Evolutionary conservation across 2,888 invertebrate species (phyloP).

Genomic region (Melipona bicolor): DNA sequence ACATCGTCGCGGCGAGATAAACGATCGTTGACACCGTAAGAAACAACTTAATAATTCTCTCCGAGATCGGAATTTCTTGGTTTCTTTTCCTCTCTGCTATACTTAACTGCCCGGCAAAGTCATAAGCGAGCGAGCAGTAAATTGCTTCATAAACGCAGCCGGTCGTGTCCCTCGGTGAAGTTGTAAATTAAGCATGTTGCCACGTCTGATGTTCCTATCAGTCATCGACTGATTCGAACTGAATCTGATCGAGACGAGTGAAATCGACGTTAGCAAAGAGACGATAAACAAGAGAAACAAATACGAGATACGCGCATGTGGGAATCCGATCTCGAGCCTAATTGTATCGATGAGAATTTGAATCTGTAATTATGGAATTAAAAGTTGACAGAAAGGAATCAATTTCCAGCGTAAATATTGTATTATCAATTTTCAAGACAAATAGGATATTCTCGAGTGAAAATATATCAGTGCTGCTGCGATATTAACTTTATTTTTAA

Average conservation of each 20-base stretch:
- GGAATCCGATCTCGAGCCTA: background rate
- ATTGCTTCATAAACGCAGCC: conserved; percentile 37
- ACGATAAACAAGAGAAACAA: background rate
- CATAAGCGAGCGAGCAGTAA: conserved; percentile 28
- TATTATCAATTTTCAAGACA: accelerated
- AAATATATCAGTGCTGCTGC: background rate
- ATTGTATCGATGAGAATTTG: background rate
- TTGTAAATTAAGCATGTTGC: conserved; percentile 27
- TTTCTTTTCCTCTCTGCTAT: conserved; percentile 18
- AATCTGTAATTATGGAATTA: background rate
- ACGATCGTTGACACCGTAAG: conserved; percentile 44
- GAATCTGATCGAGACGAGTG: background rate
- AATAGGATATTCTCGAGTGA: background rate
- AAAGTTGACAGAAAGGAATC: background rate
- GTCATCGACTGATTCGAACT: background rate
- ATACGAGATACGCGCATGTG: background rate
- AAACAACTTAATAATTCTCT: conserved; percentile 7
- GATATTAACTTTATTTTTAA: no score
- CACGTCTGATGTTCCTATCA: conserved; percentile 1
- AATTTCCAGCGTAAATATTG: background rate
- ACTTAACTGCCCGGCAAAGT: conserved; percentile 32
- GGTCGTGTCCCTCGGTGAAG: background rate
- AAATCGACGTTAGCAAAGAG: background rate
- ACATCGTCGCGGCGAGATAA: conserved; percentile 32
- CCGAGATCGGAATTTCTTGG: conserved; percentile 41